Conservation (phyloP, 2,113 vertebrate species). For the Pan paniscus region DNA sequence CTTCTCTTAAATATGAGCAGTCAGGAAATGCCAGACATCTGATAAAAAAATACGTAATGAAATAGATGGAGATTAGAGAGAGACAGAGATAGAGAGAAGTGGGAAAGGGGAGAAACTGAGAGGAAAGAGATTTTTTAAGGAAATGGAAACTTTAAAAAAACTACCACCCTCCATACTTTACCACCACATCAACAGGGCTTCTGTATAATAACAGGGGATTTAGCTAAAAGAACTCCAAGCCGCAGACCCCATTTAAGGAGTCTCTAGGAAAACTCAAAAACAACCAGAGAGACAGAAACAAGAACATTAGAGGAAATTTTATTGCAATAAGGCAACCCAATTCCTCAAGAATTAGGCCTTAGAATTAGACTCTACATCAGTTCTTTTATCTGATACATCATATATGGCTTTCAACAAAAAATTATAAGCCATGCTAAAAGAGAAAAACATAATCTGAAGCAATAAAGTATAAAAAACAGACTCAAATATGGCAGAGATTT, state of each 20-base stretch:
- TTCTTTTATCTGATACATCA: background rate
- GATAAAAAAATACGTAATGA: background rate
- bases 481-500: background rate
- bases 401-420: background rate
- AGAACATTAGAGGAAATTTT: background rate
- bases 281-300: background rate
- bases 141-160: background rate
- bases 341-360: background rate
- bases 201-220: background rate
- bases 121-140: background rate
- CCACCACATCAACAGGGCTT: background rate
- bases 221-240: background rate
- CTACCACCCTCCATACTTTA: background rate
- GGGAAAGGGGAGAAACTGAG: too few relatives aligned
- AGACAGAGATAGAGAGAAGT: background rate
- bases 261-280: background rate
- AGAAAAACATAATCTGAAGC: background rate
- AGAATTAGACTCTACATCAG: background rate
- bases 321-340: background rate
- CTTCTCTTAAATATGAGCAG: background rate
- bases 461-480: background rate
- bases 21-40: background rate
- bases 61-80: background rate
- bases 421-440: background rate
- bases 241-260: background rate